These are phyloP conservation scores for Hermetia illucens DNA, from an alignment of 1,140 invertebrate species.

Conservation along the genomic window DNA sequence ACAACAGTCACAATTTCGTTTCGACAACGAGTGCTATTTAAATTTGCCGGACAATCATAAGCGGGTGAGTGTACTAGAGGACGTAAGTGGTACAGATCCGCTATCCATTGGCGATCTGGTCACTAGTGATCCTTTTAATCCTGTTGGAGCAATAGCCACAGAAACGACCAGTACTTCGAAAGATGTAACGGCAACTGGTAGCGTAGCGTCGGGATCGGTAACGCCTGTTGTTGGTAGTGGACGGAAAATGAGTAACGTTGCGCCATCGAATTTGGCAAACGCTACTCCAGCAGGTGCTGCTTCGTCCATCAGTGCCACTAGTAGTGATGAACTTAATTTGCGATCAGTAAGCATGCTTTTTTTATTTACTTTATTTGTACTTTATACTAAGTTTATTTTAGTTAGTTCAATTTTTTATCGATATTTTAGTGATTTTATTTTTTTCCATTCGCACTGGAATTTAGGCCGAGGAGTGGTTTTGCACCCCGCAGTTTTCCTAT, in stretches of 20 bases:
- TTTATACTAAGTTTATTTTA: constrained; percentile 7
- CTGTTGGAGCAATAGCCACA: too few species aligned
- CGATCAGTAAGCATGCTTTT: constrained; percentile 28
- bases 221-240: too few species aligned
- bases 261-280: too few species aligned
- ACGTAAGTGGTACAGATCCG: constrained; percentile 33
- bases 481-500: too few species aligned
- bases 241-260: too few species aligned
- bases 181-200: too few species aligned
- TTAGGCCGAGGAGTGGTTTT: too few species aligned
- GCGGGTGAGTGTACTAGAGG: constrained; percentile 67
- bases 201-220: too few species aligned
- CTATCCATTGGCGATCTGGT: constrained; percentile 37
- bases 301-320: constrained; percentile 6
- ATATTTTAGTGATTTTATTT: constrained; percentile 8
- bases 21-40: constrained; percentile 95
- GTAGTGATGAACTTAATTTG: constrained; percentile 29
- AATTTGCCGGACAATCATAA: constrained; percentile 89
- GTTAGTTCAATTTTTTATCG: constrained; percentile 7
- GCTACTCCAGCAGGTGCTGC: not conserved
- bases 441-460: too few species aligned
- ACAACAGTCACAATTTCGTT: constrained; percentile 92
- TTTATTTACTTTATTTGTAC: constrained; percentile 10
- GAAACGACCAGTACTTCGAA: too few species aligned
- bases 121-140: too few species aligned